Conservation (phyloP, 2,888 invertebrate species). For the Rosalia funebris region DNA sequence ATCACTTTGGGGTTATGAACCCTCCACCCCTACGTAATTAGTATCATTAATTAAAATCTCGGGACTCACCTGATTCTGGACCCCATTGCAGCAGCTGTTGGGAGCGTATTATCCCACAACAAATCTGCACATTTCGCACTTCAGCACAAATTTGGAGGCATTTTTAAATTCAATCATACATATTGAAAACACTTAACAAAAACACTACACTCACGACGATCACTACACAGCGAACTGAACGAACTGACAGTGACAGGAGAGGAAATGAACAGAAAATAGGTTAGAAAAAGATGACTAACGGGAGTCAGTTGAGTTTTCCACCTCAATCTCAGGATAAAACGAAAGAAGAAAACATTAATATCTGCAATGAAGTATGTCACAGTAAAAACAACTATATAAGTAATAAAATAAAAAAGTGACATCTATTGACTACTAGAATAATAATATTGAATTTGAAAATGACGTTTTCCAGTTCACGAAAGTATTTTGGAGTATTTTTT, state of each 20-base stretch:
- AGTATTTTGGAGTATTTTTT: too few species aligned
- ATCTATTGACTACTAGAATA: too few species aligned
- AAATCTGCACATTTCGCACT: conserved; percentile 11
- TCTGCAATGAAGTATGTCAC: conserved; percentile 1
- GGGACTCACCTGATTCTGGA: conserved; percentile 26
- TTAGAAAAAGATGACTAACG: conserved; percentile 32
- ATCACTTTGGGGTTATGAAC: conserved; percentile 3
- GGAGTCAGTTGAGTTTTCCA: background rate
- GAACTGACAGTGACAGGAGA: conserved; percentile 1
- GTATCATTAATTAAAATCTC: conserved; percentile 3
- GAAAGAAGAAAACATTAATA: background rate
- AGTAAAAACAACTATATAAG: too few species aligned
- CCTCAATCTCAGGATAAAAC: background rate
- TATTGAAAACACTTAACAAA: conserved; percentile 28
- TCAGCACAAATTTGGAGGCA: conserved; percentile 33
- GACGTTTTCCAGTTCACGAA: too few species aligned
- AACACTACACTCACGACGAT: conserved; percentile 24
- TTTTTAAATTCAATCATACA: conserved; percentile 28
- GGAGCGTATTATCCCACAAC: conserved; percentile 13
- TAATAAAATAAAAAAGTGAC: too few species aligned
- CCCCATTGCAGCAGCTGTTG: conserved; percentile 16
- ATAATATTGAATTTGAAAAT: too few species aligned
- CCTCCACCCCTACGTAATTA: conserved; percentile 11
- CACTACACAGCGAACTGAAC: conserved; percentile 25
- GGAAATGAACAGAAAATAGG: conserved; percentile 21